Evolutionary conservation across 2,888 invertebrate species (phyloP), one percentile per base, ranked within the genome.

Genomic region (Notodonta ziczac): DNA sequence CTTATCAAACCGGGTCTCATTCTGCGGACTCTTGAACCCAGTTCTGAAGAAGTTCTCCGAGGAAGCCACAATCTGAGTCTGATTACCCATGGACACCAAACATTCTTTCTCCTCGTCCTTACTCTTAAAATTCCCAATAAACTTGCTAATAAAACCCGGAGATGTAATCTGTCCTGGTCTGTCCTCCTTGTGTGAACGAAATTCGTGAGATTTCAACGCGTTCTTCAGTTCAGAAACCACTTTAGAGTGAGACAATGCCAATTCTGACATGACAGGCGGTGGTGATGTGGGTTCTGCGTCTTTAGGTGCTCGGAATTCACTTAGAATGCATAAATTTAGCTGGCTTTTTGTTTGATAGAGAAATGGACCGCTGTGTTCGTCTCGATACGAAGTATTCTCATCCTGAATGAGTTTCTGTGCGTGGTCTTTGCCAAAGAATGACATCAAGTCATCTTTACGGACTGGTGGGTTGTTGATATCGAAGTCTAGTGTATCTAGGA

Each of bases 321-420:
- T 86, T 42, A 92, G 72, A 12, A 88, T 78, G 67, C 95, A 94
- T 14, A 97, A 89, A 89, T 97, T 96, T 62, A 97, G 94, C 85
- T 97, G 97, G 62, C 97, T 97, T 76, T 95, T 96, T 0, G 98
- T 97, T 87, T 97, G 97, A 90, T 97, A 98, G 13, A 97, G 95
- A 83, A 98, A 98, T 0, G 98, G 98, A 14, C 96, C 96, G 0
- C 98, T 98, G 82, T 98, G 97, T 80, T 98, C 98, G 84, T 98
- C 98, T 63, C 96, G 88, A 74, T 94, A 96, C 0, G 94, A 93
- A 0, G 88, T 79, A 55, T 94, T 89, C 56, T 96, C 96, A 69
- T 96, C 96, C 42, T 95, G 94, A 12, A 95, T 90, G 0, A 95
- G 70, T 76, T 95, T 95, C 5, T 94, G 85, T 0, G 94, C 95